These are phyloP conservation scores for Erebia ligea DNA, from an alignment of 2,888 invertebrate species.

Conservation along the genomic window DNA sequence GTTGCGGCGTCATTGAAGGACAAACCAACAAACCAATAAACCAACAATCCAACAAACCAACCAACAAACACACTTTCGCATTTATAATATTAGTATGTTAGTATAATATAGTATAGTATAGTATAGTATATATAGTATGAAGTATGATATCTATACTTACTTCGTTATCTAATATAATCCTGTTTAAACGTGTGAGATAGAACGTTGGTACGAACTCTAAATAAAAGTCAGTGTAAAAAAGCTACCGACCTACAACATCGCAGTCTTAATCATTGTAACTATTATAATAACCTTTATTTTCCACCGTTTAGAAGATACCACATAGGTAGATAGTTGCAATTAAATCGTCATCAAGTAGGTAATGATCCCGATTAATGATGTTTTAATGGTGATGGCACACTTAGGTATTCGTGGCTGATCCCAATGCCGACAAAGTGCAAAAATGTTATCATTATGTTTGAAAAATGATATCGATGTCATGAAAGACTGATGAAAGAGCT, in stretches of 20 bases:
- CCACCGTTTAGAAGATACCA: slow-evolving; percentile 14
- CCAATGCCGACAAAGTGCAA: slow-evolving; percentile 34
- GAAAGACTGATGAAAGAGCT: slow-evolving; percentile 5
- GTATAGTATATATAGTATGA: too few species aligned
- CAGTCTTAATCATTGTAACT: background rate
- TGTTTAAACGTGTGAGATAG: too few species aligned
- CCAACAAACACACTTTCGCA: too few species aligned
- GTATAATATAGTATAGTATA: too few species aligned
- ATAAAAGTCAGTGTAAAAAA: background rate
- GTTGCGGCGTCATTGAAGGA: too few species aligned
- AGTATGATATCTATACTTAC: too few species aligned
- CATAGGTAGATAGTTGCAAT: slow-evolving; percentile 44
- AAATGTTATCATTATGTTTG: slow-evolving; percentile 32
- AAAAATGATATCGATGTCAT: slow-evolving; percentile 37
- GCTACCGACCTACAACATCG: background rate
- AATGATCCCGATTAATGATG: slow-evolving; percentile 51
- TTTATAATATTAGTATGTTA: too few species aligned
- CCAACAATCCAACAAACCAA: too few species aligned
- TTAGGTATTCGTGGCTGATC: slow-evolving; percentile 23
- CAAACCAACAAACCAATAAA: too few species aligned
- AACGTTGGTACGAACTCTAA: background rate
- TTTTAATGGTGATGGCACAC: slow-evolving; percentile 43
- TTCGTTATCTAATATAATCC: background rate
- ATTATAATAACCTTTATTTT: slow-evolving; percentile 4
- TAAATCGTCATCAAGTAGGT: slow-evolving; percentile 55